These are phyloP conservation scores for Calidris pygmaea DNA, from an alignment of 2,113 vertebrate species.

Conservation along the genomic window DNA sequence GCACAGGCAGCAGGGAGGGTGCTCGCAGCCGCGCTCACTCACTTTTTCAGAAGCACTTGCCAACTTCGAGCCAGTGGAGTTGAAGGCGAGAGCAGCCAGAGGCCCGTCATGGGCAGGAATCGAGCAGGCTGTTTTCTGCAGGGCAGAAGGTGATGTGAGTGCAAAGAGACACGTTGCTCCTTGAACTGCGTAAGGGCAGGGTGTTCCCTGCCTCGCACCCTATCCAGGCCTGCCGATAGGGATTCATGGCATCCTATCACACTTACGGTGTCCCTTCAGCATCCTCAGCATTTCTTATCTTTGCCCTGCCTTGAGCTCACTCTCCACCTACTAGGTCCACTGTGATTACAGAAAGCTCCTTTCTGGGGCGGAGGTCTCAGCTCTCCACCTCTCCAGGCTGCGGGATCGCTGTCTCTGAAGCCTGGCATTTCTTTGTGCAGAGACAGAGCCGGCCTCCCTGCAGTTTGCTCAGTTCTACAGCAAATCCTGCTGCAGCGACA, in stretches of 20 bases:
- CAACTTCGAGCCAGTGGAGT: slow-evolving; percentile 84
- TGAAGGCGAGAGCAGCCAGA: slow-evolving; percentile 91
- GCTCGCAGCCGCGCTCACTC: not conserved
- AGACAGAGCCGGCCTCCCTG: not conserved
- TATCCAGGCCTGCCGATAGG: not conserved
- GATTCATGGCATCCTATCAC: fast-evolving
- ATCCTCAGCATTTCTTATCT: not conserved
- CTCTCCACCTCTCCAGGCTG: not conserved
- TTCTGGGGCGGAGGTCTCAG: not conserved
- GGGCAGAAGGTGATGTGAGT: not conserved
- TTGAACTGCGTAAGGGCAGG: not conserved
- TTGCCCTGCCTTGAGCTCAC: not conserved
- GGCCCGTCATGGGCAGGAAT: slow-evolving; percentile 90
- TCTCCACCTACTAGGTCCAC: not conserved
- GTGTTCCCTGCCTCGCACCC: not conserved
- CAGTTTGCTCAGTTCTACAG: not conserved
- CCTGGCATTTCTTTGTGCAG: not conserved
- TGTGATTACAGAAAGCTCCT: not conserved
- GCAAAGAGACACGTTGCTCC: not conserved
- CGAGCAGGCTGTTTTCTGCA: slow-evolving; percentile 84
- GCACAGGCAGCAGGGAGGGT: not conserved
- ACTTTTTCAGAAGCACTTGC: slow-evolving; percentile 93
- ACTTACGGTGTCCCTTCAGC: not conserved
- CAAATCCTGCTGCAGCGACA: not conserved
- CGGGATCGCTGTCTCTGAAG: not conserved